Percentiles rank a stretch among this genome's conserved stretches.
Conservation (phyloP, 2,113 vertebrate genomes). For the Capra hircus region DNA sequence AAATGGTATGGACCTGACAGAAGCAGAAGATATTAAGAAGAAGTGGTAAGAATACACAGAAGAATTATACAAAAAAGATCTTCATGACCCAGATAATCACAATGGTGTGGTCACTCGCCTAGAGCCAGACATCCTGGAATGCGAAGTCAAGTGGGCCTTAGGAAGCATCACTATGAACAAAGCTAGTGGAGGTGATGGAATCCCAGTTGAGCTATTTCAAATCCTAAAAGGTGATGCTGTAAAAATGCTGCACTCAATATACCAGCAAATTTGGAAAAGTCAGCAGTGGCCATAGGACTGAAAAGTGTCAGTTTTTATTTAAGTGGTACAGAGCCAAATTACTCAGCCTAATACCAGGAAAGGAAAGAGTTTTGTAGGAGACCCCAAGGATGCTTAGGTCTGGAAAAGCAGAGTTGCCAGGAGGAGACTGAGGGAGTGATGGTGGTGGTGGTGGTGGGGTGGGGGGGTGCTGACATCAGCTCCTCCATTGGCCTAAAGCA, state of each 20-base stretch:
- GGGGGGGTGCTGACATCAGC: neutral
- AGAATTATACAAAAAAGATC: neutral
- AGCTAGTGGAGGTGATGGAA: neutral
- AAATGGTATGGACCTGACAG: neutral
- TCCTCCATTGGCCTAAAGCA: neutral
- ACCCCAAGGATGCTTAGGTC: neutral
- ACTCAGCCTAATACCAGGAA: neutral
- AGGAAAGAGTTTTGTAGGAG: neutral
- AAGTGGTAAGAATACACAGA: neutral
- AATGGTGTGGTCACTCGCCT: neutral
- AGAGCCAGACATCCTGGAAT: neutral
- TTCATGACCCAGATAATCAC: neutral
- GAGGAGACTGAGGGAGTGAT: neutral
- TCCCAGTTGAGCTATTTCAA: neutral
- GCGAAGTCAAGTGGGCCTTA: neutral
- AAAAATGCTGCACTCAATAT: neutral
- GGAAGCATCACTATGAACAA: neutral
- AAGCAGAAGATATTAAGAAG: neutral
- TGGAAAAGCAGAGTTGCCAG: neutral
- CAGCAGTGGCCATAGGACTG: neutral
- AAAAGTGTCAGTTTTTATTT: neutral
- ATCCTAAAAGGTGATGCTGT: neutral
- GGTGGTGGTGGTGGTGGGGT: accelerated
- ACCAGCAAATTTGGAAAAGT: neutral
- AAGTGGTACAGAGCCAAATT: neutral